Percentiles rank a stretch among this genome's conserved stretches.
Conservation (phyloP, 2,113 vertebrate genomes). For the Uropsilus gracilis region DNA sequence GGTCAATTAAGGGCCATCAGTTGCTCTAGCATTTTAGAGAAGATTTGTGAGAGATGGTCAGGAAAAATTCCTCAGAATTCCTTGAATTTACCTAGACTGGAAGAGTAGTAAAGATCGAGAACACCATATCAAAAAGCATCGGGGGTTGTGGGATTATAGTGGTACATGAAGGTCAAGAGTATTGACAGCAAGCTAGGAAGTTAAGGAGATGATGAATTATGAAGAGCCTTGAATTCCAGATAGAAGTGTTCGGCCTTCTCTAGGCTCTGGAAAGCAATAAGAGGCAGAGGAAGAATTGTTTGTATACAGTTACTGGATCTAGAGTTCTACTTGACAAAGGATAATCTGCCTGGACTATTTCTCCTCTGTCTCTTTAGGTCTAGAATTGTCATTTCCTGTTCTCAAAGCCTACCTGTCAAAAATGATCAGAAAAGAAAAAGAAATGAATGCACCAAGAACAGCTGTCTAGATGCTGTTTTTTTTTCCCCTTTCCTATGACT, state of each 20-base stretch:
- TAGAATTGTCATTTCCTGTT: background rate
- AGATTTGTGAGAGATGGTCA: background rate
- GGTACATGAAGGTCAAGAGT: background rate
- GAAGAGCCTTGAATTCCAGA: background rate
- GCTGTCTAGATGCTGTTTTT: background rate
- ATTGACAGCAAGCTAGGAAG: background rate
- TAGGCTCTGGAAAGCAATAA: background rate
- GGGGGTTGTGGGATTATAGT: background rate
- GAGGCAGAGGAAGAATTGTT: background rate
- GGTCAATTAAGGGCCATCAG: background rate
- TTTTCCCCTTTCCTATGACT: background rate
- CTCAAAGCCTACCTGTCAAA: background rate
- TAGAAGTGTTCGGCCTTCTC: background rate
- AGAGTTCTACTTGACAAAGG: background rate
- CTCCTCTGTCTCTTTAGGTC: background rate
- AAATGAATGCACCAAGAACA: background rate
- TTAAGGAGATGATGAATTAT: rapidly evolving
- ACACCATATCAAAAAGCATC: background rate
- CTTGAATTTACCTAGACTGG: background rate
- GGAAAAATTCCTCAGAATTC: background rate
- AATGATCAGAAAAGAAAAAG: background rate
- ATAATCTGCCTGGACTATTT: background rate
- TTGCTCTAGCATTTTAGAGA: background rate
- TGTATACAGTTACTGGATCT: background rate
- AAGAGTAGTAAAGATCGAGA: background rate